Evolutionary conservation across 2,797 vertebrate genomes (phyloP).

Genomic region (Phoebastria nigripes): DNA sequence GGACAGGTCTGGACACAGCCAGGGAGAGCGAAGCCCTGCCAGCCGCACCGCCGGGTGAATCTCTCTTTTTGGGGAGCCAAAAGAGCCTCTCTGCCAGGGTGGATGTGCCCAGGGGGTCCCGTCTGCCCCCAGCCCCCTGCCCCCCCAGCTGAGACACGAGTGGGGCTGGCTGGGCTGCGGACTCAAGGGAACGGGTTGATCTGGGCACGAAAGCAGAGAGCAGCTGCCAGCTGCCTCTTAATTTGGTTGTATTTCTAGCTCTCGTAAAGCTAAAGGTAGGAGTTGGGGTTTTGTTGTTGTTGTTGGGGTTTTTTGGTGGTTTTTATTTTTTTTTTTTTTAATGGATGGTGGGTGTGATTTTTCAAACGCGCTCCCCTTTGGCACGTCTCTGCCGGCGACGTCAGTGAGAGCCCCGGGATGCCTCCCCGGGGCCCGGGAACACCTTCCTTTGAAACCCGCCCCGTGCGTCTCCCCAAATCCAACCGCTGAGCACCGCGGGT

Average conservation of each 20-base stretch:
- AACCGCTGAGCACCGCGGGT: rapidly evolving
- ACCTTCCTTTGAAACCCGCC: not conserved
- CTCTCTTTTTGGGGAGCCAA: not conserved
- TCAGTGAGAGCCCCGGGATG: not conserved
- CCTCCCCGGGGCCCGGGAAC: not conserved
- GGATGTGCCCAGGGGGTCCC: not conserved
- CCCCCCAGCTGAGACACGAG: not conserved
- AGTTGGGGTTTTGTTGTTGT: not conserved
- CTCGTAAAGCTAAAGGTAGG: not conserved
- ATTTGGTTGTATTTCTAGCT: not conserved
- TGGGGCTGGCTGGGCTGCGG: not conserved
- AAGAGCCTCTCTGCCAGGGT: not conserved
- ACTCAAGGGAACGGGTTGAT: rapidly evolving
- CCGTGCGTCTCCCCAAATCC: not conserved
- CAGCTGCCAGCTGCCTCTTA: not conserved
- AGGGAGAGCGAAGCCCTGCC: not conserved
- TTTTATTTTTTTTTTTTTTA: not conserved
- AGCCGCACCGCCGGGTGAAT: rapidly evolving
- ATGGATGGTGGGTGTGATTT: constrained; percentile 19
- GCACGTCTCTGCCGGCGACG: not conserved
- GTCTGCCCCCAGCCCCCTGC: not conserved
- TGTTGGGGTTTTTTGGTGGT: not conserved
- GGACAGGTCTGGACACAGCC: not conserved
- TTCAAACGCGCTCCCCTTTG: not conserved
- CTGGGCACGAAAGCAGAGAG: not conserved